Conservation (phyloP, 2,888 invertebrate species). For the Leucoptera coffeella region DNA sequence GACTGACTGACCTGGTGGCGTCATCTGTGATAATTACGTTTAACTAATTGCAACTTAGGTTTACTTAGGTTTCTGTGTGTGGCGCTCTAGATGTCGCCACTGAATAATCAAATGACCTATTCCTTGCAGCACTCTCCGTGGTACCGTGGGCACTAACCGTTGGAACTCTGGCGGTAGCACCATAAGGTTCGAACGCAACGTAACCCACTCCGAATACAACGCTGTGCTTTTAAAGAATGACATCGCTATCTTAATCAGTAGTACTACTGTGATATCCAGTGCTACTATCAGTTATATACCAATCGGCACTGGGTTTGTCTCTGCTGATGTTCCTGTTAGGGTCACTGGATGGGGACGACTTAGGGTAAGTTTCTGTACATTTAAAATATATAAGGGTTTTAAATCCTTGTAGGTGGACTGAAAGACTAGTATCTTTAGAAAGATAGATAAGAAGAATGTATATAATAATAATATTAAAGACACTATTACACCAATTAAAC, state of each 20-base stretch:
- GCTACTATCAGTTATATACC: slow-evolving; percentile 10
- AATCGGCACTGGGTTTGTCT: slow-evolving; percentile 10
- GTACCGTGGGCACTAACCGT: slow-evolving; percentile 20
- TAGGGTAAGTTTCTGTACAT: slow-evolving; percentile 14
- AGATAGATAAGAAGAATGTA: too few relatives aligned
- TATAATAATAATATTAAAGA: too few relatives aligned
- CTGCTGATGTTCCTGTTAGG: slow-evolving; percentile 9
- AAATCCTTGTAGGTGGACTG: too few relatives aligned
- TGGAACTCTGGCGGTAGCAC: slow-evolving; percentile 19
- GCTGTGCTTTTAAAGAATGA: slow-evolving; percentile 20
- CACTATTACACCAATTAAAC: too few relatives aligned
- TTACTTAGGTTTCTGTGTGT: too few relatives aligned
- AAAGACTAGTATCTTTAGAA: too few relatives aligned
- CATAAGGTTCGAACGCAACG: slow-evolving; percentile 15
- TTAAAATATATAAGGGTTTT: too few relatives aligned
- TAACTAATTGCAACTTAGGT: too few relatives aligned
- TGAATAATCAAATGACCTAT: neutral
- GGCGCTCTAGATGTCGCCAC: too few relatives aligned
- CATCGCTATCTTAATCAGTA: slow-evolving; percentile 18
- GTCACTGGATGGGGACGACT: slow-evolving; percentile 29
- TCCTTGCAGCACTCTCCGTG: slow-evolving; percentile 15
- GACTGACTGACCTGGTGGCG: too few relatives aligned
- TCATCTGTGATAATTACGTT: too few relatives aligned
- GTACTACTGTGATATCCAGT: slow-evolving; percentile 7
- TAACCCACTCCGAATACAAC: slow-evolving; percentile 22